Percentiles rank a stretch among this genome's conserved stretches.
Evolutionary conservation across 2,113 vertebrate genomes (phyloP).

Genomic region (Siphamia tubifer): DNA sequence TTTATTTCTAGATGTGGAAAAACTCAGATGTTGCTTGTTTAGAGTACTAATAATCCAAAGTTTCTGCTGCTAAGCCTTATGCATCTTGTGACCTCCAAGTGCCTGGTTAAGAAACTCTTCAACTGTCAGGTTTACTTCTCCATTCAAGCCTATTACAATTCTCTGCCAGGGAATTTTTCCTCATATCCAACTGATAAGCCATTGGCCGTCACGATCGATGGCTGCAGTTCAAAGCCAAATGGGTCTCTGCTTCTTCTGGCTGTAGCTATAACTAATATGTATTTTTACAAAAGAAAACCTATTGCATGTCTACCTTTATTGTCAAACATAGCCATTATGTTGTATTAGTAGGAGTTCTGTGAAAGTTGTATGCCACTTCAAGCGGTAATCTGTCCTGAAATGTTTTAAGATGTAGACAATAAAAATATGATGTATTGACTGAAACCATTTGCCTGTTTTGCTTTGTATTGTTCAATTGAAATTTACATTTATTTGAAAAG

Average conservation of each 20-base stretch:
- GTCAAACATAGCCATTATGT: background rate
- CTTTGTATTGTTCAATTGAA: too few relatives aligned
- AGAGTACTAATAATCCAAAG: constrained; percentile 15
- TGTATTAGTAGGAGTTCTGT: too few relatives aligned
- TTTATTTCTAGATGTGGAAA: background rate
- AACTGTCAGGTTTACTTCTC: constrained; percentile 2
- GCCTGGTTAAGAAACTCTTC: constrained; percentile 54
- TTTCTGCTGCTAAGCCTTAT: constrained; percentile 22
- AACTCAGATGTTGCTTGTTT: background rate
- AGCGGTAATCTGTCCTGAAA: constrained; percentile 26
- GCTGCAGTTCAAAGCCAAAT: constrained; percentile 34
- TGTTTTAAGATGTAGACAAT: constrained; percentile 38
- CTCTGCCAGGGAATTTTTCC: constrained; percentile 36
- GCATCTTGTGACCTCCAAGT: constrained; percentile 58
- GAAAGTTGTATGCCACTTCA: constrained; percentile 3
- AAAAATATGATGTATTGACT: constrained; percentile 21
- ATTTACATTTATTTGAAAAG: too few relatives aligned
- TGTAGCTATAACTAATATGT: background rate
- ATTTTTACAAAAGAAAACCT: background rate
- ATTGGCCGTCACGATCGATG: background rate
- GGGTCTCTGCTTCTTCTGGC: background rate
- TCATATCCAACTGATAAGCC: constrained; percentile 19
- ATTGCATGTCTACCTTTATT: constrained; percentile 18
- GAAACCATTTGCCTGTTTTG: background rate
- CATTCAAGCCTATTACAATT: background rate